Evolutionary conservation across 2,888 invertebrate species (phyloP), one percentile per base, ranked within the genome.

Genomic region (Diaphora mendica): DNA sequence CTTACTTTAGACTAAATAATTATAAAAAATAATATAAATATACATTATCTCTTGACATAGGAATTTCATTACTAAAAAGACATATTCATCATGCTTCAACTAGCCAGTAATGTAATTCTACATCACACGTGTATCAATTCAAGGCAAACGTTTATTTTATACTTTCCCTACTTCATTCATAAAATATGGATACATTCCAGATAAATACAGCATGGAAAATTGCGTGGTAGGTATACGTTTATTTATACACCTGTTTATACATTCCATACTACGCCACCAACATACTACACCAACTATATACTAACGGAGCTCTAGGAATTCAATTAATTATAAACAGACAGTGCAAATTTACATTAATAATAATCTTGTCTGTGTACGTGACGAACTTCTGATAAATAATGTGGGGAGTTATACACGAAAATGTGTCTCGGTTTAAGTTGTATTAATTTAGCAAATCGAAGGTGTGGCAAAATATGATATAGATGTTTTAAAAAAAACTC

Each of bases 291-390:
- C n/a, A n/a, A n/a, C n/a, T n/a, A n/a, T 67, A 72, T 67, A 44
- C 20, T 26, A 51, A 35, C 39, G 51, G 48, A 68, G 65, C n/a
- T 48, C 55, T 9, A 68, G 70, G 64, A 66, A 82, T 76, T 71
- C 51, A 76, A 81, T 79, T 74, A 79, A 74, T 74, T 72, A 70
- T 35, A 64, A 75, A 62, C 64, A 75, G 67, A 71, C 42, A 67
- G 59, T 39, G 35, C 55, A 72, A 68, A 79, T 81, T 71, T 74
- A 68, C 69, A 70, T 79, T 66, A 79, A 68, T 74, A 74, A 82
- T 74, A 51, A 72, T 74, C 51, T 64, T 51, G 68, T 68, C 23
- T 35, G 64, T 68, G 35, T 66, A 44, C 71, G 62, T 62, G 70
- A 62, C 67, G 33, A 48, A 48, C 26, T 48, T 20, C 26, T 48